Percentiles rank a stretch among this genome's conserved stretches.
Conservation (phyloP, 2,888 invertebrate genomes). For the Nomada ferruginata region DNA sequence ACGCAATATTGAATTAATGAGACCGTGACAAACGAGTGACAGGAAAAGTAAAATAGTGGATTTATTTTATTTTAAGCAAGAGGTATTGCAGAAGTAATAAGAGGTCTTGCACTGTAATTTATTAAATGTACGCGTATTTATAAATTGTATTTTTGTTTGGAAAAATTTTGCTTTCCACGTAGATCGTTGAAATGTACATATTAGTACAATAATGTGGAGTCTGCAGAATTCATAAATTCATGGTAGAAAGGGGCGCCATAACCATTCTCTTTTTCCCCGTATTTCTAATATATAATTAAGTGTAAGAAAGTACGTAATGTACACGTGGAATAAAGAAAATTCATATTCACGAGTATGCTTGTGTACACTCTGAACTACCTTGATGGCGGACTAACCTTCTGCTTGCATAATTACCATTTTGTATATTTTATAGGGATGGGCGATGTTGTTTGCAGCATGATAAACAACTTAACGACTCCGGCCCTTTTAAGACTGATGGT, state of each 20-base stretch:
- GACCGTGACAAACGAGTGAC: too few relatives aligned
- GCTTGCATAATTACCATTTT: constrained; percentile 27
- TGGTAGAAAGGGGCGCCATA: too few relatives aligned
- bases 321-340: background rate
- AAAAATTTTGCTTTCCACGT: too few relatives aligned
- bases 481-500: background rate
- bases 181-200: too few relatives aligned
- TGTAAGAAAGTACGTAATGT: background rate
- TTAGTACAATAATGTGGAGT: background rate
- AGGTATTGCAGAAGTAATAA: too few relatives aligned
- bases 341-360: constrained; percentile 17
- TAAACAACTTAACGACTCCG: background rate
- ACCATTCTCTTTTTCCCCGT: background rate
- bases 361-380: background rate
- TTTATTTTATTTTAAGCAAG: too few relatives aligned
- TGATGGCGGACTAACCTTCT: constrained; percentile 20
- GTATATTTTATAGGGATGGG: constrained; percentile 9
- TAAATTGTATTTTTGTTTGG: too few relatives aligned
- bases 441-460: background rate
- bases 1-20: too few relatives aligned
- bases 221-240: background rate
- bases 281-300: background rate
- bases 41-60: too few relatives aligned
- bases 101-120: too few relatives aligned
- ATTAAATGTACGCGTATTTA: too few relatives aligned